phyloP scores from a whole-genome alignment of 2,797 vertebrate genomes.

The Acanthurus lineatus region DNA sequence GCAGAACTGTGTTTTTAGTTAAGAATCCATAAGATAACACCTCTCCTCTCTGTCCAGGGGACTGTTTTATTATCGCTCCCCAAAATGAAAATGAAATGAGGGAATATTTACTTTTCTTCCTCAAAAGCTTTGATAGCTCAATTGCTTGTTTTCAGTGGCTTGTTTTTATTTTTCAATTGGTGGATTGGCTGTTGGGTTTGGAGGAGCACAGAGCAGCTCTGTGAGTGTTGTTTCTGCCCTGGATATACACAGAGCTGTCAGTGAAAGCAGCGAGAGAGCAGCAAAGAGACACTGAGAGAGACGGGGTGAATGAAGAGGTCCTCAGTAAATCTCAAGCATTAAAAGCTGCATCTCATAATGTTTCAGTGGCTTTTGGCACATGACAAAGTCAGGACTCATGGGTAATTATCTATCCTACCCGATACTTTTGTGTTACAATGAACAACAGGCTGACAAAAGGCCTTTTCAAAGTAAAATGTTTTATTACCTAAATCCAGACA shows the following conservation, averaged over 20 bases:
- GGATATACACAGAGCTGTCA: slow-evolving; percentile 76
- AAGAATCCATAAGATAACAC: slow-evolving; percentile 81
- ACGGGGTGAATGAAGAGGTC: background rate
- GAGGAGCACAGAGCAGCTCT: slow-evolving; percentile 69
- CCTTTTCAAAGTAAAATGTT: background rate
- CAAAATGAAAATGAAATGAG: slow-evolving; percentile 82
- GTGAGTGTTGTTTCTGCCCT: slow-evolving; percentile 84
- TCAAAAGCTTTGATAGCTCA: slow-evolving; percentile 85
- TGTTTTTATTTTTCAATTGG: slow-evolving; percentile 89
- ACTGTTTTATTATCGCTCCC: slow-evolving; percentile 80
- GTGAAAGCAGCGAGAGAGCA: slow-evolving; percentile 59
- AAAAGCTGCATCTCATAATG: background rate
- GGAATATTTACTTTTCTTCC: slow-evolving; percentile 83
- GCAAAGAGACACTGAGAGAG: slow-evolving; percentile 23
- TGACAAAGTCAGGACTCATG: background rate
- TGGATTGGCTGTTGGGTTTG: slow-evolving; percentile 82
- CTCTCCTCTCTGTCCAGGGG: slow-evolving; percentile 51
- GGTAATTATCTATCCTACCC: background rate
- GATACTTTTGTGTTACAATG: background rate
- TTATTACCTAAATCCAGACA: background rate
- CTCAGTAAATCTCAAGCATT: slow-evolving; percentile 26
- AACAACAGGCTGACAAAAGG: background rate
- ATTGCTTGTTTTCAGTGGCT: slow-evolving; percentile 86
- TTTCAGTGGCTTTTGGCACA: background rate
- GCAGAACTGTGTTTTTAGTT: slow-evolving; percentile 78